A percentile compares a stretch with the other conserved stretches of the same genome.
phyloP scores from a whole-genome alignment of 2,113 vertebrate genomes.

The Pangasianodon gigas region DNA sequence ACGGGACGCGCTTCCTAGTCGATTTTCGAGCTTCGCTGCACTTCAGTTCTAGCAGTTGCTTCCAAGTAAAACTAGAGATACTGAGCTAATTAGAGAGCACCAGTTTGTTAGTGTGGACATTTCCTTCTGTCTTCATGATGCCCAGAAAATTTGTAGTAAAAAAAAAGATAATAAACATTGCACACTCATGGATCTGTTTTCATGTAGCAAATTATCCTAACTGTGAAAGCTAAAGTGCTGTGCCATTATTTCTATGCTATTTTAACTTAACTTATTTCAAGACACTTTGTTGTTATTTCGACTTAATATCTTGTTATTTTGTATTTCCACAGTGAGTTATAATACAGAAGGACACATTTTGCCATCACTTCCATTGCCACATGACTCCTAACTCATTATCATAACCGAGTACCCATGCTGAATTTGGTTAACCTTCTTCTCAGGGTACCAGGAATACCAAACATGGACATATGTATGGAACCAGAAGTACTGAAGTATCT shows the following conservation, averaged over 20 bases:
- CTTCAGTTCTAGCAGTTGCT: too few species aligned
- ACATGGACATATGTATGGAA: neutral
- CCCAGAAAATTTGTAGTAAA: too few species aligned
- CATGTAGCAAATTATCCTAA: too few species aligned
- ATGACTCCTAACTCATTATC: neutral
- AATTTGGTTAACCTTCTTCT: neutral
- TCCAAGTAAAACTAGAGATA: neutral
- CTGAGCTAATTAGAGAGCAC: neutral
- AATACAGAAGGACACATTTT: neutral
- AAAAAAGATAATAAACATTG: neutral
- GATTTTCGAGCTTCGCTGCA: neutral
- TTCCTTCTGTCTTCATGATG: neutral
- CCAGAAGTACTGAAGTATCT: neutral
- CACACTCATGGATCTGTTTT: neutral
- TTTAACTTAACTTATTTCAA: neutral
- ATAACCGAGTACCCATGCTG: neutral
- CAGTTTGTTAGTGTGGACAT: neutral
- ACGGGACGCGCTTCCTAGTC: neutral
- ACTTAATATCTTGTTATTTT: neutral
- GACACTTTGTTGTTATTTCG: neutral
- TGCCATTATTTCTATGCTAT: neutral
- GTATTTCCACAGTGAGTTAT: neutral
- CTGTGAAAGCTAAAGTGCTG: neutral
- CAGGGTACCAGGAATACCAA: neutral
- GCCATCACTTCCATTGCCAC: neutral